These are phyloP conservation scores for Melitaea athalia DNA, from an alignment of 2,888 invertebrate species.

Conservation along the genomic window DNA sequence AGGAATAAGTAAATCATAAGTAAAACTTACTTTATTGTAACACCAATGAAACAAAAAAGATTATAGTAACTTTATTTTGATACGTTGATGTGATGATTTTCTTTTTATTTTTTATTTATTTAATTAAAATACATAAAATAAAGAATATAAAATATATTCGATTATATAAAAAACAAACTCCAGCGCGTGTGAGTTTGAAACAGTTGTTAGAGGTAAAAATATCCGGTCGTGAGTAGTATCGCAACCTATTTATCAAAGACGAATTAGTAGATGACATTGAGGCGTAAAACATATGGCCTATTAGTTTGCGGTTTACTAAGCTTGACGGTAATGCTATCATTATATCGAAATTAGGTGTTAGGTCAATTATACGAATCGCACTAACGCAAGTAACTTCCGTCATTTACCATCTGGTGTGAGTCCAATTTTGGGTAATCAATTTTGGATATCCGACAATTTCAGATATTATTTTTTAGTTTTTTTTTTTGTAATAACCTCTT, in stretches of 20 bases:
- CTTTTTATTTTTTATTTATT: no score
- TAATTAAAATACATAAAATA: no score
- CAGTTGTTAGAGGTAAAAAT: constrained; percentile 30
- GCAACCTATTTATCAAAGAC: constrained; percentile 73
- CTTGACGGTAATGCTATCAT: constrained; percentile 54
- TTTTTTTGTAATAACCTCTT: no score
- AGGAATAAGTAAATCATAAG: no score
- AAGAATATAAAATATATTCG: no score
- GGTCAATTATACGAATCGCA: constrained; percentile 66
- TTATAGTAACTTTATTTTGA: no score
- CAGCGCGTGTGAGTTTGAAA: constrained; percentile 13
- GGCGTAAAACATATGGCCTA: constrained; percentile 71
- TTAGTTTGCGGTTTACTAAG: constrained; percentile 55
- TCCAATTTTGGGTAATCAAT: not conserved
- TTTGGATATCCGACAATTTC: not conserved
- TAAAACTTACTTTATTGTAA: no score
- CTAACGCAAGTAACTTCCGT: constrained; percentile 17
- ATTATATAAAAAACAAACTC: not conserved
- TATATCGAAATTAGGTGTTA: constrained; percentile 69
- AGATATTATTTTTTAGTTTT: not conserved
- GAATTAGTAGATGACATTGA: constrained; percentile 74
- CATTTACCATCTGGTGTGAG: constrained; percentile 27
- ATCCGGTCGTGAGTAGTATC: constrained; percentile 57
- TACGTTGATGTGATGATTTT: no score
- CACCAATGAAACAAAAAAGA: no score